Base-by-base conservation (phyloP, 2,113 vertebrate species). In the Uria lomvia region DNA sequence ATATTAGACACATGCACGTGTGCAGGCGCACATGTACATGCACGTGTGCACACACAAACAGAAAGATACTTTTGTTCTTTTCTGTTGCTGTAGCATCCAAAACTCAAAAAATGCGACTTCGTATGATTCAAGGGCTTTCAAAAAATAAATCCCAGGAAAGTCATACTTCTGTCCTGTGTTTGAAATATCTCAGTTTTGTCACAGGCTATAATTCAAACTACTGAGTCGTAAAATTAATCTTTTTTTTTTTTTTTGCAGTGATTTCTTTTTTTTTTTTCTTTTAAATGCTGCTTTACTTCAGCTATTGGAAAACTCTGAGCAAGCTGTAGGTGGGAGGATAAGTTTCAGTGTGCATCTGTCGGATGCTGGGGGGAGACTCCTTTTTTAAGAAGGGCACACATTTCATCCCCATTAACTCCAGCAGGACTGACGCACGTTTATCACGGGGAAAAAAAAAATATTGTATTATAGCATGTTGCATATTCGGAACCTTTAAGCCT, bases 201-300 rank as follows among this genome's bases (percentile, higher is more conserved):
- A 77, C 86, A 94, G 60, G 59, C 71, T 97, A 67, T 95, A 97
- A 97, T 97, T 98, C 94, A 96, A 97, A 97, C 91, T 97, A 96
- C 73, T 80, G 79, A 97, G 42, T 97, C 9, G 1, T 95, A 97
- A 97, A 97, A 97, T 97, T 95, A 97, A 95, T 98, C 21, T 83
- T 78, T 88, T 80, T 34, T 83, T 40, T n/a, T n/a, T 32, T 82
- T 75, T 90, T 87, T 56, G 19, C 59, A 40, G 45, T 42, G 32
- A 55, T 74, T 85, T 92, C 93, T 23, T 68, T 88, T 86, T 92
- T 95, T 24, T 42, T 75, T 90, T 32, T 24, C 94, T 97, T 97
- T 85, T 63, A 45, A 96, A 89, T 88, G 89, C 60, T 97, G 88
- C 67, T 95, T 92, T 94, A 91, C 50, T 90, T 81, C 76, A 88